These are phyloP conservation scores for Dipodomys merriami DNA, from an alignment of 2,113 vertebrate genomes.

Conservation along the genomic window DNA sequence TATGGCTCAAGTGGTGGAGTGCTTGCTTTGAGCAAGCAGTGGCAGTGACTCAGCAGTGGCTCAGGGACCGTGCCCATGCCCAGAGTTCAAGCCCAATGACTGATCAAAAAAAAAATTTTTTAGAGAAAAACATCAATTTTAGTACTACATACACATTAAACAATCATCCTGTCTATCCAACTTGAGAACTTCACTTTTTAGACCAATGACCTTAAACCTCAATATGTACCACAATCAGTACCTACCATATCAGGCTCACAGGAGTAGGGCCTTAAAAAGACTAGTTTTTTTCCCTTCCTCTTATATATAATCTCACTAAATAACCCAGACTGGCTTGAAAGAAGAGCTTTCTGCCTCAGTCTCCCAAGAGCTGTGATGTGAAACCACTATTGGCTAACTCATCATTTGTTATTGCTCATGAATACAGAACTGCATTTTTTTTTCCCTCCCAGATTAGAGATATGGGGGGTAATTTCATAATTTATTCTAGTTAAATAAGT, in stretches of 20 bases:
- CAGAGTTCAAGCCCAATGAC: too few relatives aligned
- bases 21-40: too few relatives aligned
- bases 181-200: constrained; percentile 15
- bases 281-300: background rate
- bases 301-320: background rate
- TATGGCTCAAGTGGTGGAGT: too few relatives aligned
- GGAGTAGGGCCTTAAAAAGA: background rate
- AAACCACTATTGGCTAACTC: background rate
- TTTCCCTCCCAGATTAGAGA: background rate
- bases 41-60: too few relatives aligned
- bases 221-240: background rate
- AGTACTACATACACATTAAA: background rate
- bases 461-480: background rate
- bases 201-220: constrained; percentile 16
- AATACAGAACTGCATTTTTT: background rate
- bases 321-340: background rate
- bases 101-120: background rate
- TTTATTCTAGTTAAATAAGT: background rate
- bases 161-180: background rate
- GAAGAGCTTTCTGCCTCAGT: background rate
- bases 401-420: background rate
- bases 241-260: background rate
- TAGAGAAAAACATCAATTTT: background rate
- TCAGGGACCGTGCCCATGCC: too few relatives aligned
- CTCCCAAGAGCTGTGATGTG: background rate